Percentiles rank a stretch among this genome's conserved stretches.
Evolutionary conservation across 2,113 vertebrate species (phyloP).

Genomic region (Copsychus sechellarum): DNA sequence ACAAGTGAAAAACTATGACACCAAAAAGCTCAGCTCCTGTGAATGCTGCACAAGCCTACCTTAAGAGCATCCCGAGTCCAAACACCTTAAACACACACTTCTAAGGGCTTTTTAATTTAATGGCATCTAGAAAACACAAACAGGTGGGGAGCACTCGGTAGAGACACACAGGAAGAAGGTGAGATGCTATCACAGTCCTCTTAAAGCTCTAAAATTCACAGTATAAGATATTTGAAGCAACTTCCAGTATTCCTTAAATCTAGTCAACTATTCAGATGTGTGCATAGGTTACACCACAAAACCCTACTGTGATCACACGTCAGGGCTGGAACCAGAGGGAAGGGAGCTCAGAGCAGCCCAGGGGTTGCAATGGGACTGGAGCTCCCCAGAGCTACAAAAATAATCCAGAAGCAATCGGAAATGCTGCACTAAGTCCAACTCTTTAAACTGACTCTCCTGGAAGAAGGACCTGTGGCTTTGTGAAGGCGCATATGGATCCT

Average conservation of each 20-base stretch:
- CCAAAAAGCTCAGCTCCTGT: background rate
- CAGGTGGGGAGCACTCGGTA: background rate
- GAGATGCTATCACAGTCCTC: constrained; percentile 56
- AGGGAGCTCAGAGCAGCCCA: background rate
- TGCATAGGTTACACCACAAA: constrained; percentile 27
- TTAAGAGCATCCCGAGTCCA: constrained; percentile 18
- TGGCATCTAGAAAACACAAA: constrained; percentile 21
- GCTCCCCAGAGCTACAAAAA: background rate
- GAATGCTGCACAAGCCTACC: constrained; percentile 31
- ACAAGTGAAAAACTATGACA: constrained; percentile 34
- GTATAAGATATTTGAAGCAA: constrained; percentile 70
- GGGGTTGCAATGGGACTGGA: background rate
- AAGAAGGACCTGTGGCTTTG: background rate
- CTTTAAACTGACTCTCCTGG: background rate
- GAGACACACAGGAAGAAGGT: background rate
- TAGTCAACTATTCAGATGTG: constrained; percentile 33
- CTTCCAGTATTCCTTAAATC: constrained; percentile 62
- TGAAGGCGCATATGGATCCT: background rate
- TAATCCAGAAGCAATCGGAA: background rate
- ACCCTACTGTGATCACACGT: background rate
- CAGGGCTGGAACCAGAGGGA: background rate
- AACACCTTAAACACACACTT: constrained; percentile 10
- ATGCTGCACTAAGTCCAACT: background rate
- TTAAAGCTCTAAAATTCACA: constrained; percentile 73
- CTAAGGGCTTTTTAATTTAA: constrained; percentile 44